These are phyloP conservation scores for Eciton burchellii DNA, from an alignment of 1,140 invertebrate species.

Conservation along the genomic window DNA sequence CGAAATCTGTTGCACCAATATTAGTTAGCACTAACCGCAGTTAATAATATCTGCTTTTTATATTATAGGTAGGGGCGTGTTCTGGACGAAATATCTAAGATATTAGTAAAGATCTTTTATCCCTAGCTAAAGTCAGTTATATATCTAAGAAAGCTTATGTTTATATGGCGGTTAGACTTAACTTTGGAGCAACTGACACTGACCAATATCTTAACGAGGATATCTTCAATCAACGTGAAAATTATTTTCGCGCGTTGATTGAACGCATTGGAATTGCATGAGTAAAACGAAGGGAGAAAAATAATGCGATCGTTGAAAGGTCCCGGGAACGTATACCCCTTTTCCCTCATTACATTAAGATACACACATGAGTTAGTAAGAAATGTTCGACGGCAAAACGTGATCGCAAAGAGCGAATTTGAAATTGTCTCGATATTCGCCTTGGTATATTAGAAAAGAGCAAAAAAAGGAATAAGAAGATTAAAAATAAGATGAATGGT, in stretches of 20 bases:
- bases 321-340: slow-evolving; percentile 33
- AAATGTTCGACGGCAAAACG: slow-evolving; percentile 17
- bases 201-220: slow-evolving; percentile 46
- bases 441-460: slow-evolving; percentile 11
- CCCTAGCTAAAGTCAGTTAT: slow-evolving; percentile 39
- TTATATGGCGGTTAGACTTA: slow-evolving; percentile 36
- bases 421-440: slow-evolving; percentile 39
- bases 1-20: slow-evolving; percentile 49
- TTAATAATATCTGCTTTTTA: slow-evolving; percentile 58
- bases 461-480: background rate
- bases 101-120: slow-evolving; percentile 38
- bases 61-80: slow-evolving; percentile 45
- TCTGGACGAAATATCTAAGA: slow-evolving; percentile 20
- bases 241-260: slow-evolving; percentile 40
- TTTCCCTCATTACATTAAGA: slow-evolving; percentile 25
- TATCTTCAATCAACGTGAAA: background rate
- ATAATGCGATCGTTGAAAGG: slow-evolving; percentile 37
- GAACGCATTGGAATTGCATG: background rate
- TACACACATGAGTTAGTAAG: slow-evolving; percentile 3
- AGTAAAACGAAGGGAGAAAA: background rate
- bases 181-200: slow-evolving; percentile 42
- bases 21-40: slow-evolving; percentile 55
- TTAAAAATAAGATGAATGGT: slow-evolving; percentile 24
- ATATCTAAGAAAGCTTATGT: slow-evolving; percentile 32
- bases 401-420: slow-evolving; percentile 11